Conservation (phyloP, 30 jellyfish, hydroid and myxozoan species). For the Aurelia aurita region DNA sequence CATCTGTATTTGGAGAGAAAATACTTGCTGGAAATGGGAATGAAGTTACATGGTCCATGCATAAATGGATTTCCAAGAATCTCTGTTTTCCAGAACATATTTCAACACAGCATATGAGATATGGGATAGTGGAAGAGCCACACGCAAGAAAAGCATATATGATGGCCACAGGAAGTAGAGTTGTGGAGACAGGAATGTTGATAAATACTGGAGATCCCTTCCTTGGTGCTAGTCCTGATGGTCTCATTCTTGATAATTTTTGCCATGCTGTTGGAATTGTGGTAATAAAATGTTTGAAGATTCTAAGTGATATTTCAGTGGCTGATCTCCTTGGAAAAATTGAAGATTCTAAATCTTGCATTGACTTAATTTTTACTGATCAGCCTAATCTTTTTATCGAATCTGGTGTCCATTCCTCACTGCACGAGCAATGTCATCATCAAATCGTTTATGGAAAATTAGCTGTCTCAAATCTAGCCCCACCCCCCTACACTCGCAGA, state of each 20-base stretch:
- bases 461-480: no score
- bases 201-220: neutral
- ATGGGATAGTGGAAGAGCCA: slow-evolving; percentile 11
- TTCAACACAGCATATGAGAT: neutral
- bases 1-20: neutral
- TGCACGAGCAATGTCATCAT: no score
- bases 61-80: neutral
- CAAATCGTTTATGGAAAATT: no score
- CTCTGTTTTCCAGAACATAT: slow-evolving; percentile 4
- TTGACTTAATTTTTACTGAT: no score
- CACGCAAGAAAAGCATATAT: neutral
- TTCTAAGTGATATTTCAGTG: neutral
- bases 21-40: slow-evolving; percentile 11
- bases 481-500: no score
- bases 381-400: no score
- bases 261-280: neutral
- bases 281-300: neutral
- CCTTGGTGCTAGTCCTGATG: slow-evolving; percentile 30
- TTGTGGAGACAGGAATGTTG: slow-evolving; percentile 1
- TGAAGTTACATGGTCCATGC: neutral
- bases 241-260: neutral
- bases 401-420: no score
- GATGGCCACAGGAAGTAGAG: neutral
- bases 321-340: neutral
- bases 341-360: no score